phyloP scores from a whole-genome alignment of 2,888 invertebrate species.

The Hedya salicella region DNA sequence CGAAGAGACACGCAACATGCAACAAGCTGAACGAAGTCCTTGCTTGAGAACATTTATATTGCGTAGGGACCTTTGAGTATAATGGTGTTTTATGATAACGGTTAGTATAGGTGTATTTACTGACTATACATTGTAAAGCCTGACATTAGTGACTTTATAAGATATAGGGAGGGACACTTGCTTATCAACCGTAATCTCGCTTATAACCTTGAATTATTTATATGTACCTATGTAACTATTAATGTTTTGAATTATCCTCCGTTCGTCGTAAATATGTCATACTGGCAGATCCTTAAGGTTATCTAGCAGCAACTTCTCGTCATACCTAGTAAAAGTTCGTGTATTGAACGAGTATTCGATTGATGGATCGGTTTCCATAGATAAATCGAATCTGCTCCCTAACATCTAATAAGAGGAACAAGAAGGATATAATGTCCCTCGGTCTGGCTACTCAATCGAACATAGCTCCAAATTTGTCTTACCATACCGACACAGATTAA shows the following conservation, averaged over 20 bases:
- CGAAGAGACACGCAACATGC: neutral
- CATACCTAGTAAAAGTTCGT: too few species aligned
- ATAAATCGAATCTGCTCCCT: too few species aligned
- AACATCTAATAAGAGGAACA: too few species aligned
- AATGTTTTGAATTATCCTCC: neutral
- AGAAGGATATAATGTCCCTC: too few species aligned
- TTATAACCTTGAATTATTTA: constrained; percentile 17
- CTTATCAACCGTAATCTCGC: constrained; percentile 15
- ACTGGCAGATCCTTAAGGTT: neutral
- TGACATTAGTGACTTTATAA: neutral
- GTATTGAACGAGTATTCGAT: too few species aligned
- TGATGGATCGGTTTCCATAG: too few species aligned
- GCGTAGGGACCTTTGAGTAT: neutral
- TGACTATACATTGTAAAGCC: neutral
- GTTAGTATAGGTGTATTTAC: too few species aligned
- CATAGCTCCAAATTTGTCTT: too few species aligned
- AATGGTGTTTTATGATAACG: neutral
- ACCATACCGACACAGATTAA: too few species aligned
- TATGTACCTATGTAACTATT: neutral
- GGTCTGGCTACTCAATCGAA: too few species aligned
- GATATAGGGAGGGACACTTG: neutral
- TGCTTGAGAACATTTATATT: neutral
- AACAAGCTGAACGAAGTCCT: neutral
- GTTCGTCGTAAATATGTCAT: neutral
- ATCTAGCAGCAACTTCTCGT: too few species aligned